Base-by-base conservation (phyloP, 2,113 vertebrate genomes). In the Boulengeromyrus knoepffleri region DNA sequence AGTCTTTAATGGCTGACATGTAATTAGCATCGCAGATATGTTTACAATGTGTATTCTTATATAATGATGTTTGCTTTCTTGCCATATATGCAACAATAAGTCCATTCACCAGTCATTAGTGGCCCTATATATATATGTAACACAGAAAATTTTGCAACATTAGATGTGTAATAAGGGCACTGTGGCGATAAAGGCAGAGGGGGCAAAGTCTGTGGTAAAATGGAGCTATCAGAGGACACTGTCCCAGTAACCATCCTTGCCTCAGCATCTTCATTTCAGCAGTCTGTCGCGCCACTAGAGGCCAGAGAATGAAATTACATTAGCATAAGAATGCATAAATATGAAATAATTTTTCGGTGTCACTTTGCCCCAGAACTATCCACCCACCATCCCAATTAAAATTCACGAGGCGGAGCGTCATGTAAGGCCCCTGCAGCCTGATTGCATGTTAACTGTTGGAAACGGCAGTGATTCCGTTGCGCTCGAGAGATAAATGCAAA, bases 371-470 rank as follows among this genome's bases (percentile, higher is more conserved):
- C 21, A 58, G 50, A 85, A 74, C 83, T 47, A 85, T 47, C 70
- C 50, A 74, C 42, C 70, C 53, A 91, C 88, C 62, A 19, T 39
- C 13, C 92, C 95, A 90, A 94, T 95, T 94, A 93, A 92, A 90
- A 95, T 95, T 93, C 95, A 92, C 89, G 89, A 90, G 66, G 88
- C 42, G 93, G 80, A 89, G 80, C 12, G 87, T 90, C 58, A 89
- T 91, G 91, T 93, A 91, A 92, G 93, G 93, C 92, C 92, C 89
- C 92, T 90, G 93, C 77, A 85, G 83, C 42, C 77, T 83, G 42
- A 83, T 21, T 15, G 19, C 36, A 24, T 47, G 45, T 10, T 85
- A 47, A 45, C 83, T 47, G 83, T 24, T 31, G 47, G 56, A 90
- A 90, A 39, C 12, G 36, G 39, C 74, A 52, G 46, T 27, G 21